Evolutionary conservation across 2,797 vertebrate species (phyloP).

Genomic region (Luscinia megarhynchos): DNA sequence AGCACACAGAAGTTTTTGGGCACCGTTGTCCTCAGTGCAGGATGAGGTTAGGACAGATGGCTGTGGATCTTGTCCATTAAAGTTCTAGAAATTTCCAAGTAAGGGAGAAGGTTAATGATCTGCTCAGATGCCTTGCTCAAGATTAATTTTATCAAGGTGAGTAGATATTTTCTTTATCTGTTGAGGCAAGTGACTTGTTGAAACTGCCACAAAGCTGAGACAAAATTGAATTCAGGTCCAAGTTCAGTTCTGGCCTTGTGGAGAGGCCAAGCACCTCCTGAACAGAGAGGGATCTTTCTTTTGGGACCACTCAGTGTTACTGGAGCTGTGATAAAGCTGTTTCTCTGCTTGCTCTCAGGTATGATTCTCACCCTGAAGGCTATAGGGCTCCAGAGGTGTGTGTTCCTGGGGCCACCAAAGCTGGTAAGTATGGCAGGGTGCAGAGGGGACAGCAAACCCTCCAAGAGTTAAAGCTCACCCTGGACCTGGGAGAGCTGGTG

Average conservation of each 20-base stretch:
- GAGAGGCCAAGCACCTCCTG: no score
- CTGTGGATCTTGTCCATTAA: neutral
- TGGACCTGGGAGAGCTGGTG: neutral
- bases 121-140: neutral
- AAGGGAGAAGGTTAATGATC: neutral
- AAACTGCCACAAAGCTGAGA: neutral
- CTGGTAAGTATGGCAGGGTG: slow-evolving; percentile 81
- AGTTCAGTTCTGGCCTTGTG: neutral
- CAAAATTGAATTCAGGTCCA: accelerated
- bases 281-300: neutral
- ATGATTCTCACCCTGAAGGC: slow-evolving; percentile 93
- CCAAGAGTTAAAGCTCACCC: neutral
- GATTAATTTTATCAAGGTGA: no score
- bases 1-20: neutral
- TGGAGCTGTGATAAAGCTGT: neutral
- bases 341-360: slow-evolving; percentile 76
- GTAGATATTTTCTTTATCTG: neutral
- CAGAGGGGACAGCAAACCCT: neutral
- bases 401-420: slow-evolving; percentile 92
- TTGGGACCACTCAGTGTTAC: accelerated
- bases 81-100: neutral
- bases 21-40: accelerated
- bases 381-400: slow-evolving; percentile 87
- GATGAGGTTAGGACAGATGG: accelerated
- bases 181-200: neutral